Conservation (phyloP, 2,888 invertebrate genomes). For the Nymphalis urticae region DNA sequence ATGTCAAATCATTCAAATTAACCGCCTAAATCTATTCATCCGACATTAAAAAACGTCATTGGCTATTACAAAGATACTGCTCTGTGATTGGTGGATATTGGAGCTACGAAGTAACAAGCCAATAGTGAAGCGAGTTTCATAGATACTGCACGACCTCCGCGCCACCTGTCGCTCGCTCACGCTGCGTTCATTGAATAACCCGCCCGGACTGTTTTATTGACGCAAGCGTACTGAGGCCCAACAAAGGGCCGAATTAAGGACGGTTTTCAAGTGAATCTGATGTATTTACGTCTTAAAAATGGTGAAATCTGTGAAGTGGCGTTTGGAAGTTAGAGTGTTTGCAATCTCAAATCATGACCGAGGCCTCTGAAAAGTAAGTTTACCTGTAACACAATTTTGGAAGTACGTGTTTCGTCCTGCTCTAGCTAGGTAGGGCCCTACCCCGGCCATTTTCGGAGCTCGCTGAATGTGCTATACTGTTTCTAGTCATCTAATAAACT, state of each 20-base stretch:
- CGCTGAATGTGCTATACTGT: conserved; percentile 54
- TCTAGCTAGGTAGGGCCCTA: conserved; percentile 69
- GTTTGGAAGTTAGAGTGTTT: conserved; percentile 91
- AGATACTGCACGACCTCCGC: conserved; percentile 63
- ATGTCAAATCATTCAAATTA: conserved; percentile 53
- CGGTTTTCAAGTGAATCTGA: conserved; percentile 81
- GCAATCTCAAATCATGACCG: conserved; percentile 94
- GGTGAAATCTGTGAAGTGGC: conserved; percentile 91
- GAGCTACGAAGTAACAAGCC: conserved; percentile 46
- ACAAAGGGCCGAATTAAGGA: conserved; percentile 80
- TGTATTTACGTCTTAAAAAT: conserved; percentile 91
- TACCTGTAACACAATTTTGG: conserved; percentile 61
- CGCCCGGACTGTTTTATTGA: conserved; percentile 73
- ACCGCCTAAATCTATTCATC: conserved; percentile 51
- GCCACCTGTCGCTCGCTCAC: conserved; percentile 75
- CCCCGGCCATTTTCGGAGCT: conserved; percentile 78
- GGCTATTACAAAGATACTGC: conserved; percentile 46
- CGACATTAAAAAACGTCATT: conserved; percentile 51
- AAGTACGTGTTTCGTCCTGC: conserved; percentile 64
- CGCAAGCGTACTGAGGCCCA: conserved; percentile 80
- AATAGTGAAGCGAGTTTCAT: conserved; percentile 49
- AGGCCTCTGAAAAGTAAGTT: conserved; percentile 94
- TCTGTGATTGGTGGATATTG: conserved; percentile 58
- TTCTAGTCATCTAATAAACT: conserved; percentile 48
- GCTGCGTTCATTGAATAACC: conserved; percentile 75